Conservation (phyloP, 2,888 invertebrate genomes). For the Ischnus inquisitorius region DNA sequence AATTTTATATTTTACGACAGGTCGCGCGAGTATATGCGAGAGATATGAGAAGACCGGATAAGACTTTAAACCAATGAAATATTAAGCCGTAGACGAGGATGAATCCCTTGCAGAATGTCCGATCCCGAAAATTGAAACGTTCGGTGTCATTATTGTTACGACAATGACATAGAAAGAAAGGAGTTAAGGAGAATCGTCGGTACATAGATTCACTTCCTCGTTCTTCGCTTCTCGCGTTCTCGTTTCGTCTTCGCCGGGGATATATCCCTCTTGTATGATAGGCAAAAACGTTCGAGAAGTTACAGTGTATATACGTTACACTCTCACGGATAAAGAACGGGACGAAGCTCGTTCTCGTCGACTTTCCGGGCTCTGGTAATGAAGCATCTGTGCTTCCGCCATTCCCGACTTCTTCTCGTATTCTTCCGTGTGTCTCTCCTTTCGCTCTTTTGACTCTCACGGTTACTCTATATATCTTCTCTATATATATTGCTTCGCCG, state of each 20-base stretch:
- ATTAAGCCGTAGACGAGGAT: neutral
- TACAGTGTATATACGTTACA: slow-evolving; percentile 27
- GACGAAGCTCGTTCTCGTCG: slow-evolving; percentile 57
- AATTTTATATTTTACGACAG: slow-evolving; percentile 70
- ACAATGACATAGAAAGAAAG: slow-evolving; percentile 9
- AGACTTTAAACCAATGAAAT: slow-evolving; percentile 16
- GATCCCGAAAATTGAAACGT: slow-evolving; percentile 56
- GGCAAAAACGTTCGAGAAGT: slow-evolving; percentile 43
- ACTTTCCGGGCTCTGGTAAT: slow-evolving; percentile 60
- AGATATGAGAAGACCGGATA: neutral
- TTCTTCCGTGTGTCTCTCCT: slow-evolving; percentile 55
- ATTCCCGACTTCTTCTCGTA: slow-evolving; percentile 49
- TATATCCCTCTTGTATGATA: slow-evolving; percentile 20
- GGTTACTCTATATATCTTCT: slow-evolving; percentile 23
- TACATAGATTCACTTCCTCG: slow-evolving; percentile 55
- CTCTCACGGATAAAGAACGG: slow-evolving; percentile 45
- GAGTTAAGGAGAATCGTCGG: slow-evolving; percentile 20
- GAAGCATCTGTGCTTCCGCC: slow-evolving; percentile 66
- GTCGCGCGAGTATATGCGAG: slow-evolving; percentile 17
- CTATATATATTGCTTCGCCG: slow-evolving; percentile 64
- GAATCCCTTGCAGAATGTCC: neutral
- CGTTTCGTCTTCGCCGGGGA: slow-evolving; percentile 39
- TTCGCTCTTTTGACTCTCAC: slow-evolving; percentile 59
- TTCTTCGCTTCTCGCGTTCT: slow-evolving; percentile 40
- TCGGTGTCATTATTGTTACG: slow-evolving; percentile 37